phyloP scores from a whole-genome alignment of 1,140 invertebrate genomes.

The Mycetomoellerius zeteki region DNA sequence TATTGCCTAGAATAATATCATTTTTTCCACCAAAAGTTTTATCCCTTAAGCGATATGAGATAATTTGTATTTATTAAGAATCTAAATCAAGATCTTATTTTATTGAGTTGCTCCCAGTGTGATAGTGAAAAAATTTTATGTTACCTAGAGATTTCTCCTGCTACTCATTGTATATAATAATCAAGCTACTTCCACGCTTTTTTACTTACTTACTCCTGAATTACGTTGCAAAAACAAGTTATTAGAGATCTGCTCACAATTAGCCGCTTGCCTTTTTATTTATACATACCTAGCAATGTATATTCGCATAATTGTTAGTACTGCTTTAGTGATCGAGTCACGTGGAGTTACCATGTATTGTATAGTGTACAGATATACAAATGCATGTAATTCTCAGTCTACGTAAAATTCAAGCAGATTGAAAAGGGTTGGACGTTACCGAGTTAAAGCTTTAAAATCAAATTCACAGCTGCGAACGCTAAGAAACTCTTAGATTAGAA shows the following conservation, averaged over 20 bases:
- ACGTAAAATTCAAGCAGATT: slow-evolving; percentile 32
- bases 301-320: slow-evolving; percentile 15
- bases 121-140: neutral
- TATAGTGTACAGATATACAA: neutral
- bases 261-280: slow-evolving; percentile 1
- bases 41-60: neutral
- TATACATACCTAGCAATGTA: slow-evolving; percentile 6
- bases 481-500: slow-evolving; percentile 21
- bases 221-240: neutral
- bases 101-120: neutral
- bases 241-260: neutral
- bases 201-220: neutral
- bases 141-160: neutral
- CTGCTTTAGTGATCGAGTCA: slow-evolving; percentile 1
- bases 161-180: neutral
- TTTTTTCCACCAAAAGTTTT: neutral
- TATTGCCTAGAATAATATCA: neutral
- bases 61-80: neutral
- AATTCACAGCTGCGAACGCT: neutral
- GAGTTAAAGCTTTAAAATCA: neutral
- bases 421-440: neutral
- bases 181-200: neutral
- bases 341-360: neutral
- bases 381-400: slow-evolving; percentile 23
- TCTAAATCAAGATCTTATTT: neutral